Conservation (phyloP, 2,797 vertebrate species). For the Apogon talboti region DNA sequence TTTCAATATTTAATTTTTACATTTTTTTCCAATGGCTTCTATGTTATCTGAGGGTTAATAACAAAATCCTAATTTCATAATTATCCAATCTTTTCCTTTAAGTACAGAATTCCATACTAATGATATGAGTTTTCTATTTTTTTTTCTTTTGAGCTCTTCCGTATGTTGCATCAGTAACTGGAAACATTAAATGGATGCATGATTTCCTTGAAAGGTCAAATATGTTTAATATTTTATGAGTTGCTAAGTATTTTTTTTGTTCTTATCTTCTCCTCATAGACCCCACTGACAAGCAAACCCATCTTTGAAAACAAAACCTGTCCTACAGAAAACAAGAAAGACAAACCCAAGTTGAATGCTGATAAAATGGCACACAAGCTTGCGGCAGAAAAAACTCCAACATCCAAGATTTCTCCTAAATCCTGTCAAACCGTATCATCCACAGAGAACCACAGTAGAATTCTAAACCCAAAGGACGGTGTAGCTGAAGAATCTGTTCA, state of each 20-base stretch:
- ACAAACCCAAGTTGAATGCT: conserved; percentile 7
- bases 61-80: too few relatives aligned
- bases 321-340: conserved; percentile 29
- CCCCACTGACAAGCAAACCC: conserved; percentile 50
- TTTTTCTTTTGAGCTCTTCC: too few relatives aligned
- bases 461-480: conserved; percentile 1
- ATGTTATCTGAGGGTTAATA: too few relatives aligned
- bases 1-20: too few relatives aligned
- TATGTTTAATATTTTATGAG: background rate
- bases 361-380: conserved; percentile 17
- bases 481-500: conserved; percentile 12
- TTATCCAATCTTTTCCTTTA: too few relatives aligned
- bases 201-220: background rate
- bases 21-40: too few relatives aligned
- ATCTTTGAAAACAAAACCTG: conserved; percentile 26
- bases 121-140: too few relatives aligned
- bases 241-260: conserved; percentile 21
- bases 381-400: conserved; percentile 1
- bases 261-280: conserved; percentile 54
- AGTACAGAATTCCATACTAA: too few relatives aligned
- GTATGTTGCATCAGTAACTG: background rate
- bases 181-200: background rate
- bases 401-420: conserved; percentile 23
- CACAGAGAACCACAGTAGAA: background rate
- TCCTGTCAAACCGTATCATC: conserved; percentile 11